phyloP scores from a whole-genome alignment of 2,113 vertebrate genomes.

The Lagenorhynchus albirostris region DNA sequence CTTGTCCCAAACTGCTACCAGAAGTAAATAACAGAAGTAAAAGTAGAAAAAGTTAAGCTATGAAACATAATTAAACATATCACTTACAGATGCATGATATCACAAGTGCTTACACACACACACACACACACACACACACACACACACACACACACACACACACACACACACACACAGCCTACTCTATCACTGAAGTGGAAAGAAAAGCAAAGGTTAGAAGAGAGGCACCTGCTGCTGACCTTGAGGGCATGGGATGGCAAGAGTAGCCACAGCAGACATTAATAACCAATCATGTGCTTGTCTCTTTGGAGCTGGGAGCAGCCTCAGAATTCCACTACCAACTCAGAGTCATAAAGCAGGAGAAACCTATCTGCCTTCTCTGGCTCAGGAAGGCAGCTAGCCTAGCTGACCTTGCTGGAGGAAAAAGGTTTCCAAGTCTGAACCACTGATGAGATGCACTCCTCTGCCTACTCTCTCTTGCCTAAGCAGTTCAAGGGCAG shows the following conservation, averaged over 20 bases:
- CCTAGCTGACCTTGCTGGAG: background rate
- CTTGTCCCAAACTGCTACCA: background rate
- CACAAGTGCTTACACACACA: background rate
- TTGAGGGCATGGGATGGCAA: background rate
- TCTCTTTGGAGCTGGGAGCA: background rate
- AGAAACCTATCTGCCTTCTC: background rate
- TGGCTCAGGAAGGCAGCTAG: background rate
- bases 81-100: background rate
- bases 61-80: background rate
- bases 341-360: background rate
- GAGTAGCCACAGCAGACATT: background rate
- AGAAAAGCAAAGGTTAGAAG: background rate
- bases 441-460: background rate
- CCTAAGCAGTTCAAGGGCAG: background rate
- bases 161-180: background rate
- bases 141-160: too few relatives aligned
- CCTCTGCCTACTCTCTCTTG: background rate
- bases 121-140: too few relatives aligned
- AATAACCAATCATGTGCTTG: background rate
- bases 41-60: background rate
- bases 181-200: background rate
- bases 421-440: background rate
- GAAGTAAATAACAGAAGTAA: background rate
- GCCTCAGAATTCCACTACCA: background rate
- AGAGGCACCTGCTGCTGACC: background rate